A percentile compares a stretch with the other conserved stretches of the same genome.
Evolutionary conservation across 35 echinoderm and acorn worm species (phyloP).

Genomic region (Apostichopus californicus): DNA sequence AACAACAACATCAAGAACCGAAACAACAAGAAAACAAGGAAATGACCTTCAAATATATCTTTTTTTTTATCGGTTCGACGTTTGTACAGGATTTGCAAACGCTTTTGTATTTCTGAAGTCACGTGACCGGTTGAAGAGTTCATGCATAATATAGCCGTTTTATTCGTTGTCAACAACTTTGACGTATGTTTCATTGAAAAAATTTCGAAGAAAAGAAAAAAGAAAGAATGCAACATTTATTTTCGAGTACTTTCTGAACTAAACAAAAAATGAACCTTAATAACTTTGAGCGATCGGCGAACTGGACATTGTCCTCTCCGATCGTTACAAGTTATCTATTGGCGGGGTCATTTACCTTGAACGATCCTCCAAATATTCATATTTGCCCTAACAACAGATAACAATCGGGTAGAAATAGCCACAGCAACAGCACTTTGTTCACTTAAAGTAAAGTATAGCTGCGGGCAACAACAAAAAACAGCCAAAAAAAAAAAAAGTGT

Average conservation of each 20-base stretch:
- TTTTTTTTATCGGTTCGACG: not conserved
- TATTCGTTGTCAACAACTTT: too few species aligned
- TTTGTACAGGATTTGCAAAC: not conserved
- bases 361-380: not conserved
- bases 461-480: not conserved
- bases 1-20: too few species aligned
- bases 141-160: too few species aligned
- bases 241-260: too few species aligned
- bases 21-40: too few species aligned
- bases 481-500: not conserved
- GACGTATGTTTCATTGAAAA: too few species aligned
- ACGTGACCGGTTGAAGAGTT: not conserved
- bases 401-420: not conserved
- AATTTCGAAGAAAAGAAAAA: too few species aligned
- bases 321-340: too few species aligned
- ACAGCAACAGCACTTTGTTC: not conserved
- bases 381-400: not conserved
- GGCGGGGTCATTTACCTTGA: not conserved
- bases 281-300: too few species aligned
- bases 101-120: not conserved
- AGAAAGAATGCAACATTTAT: too few species aligned
- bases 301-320: too few species aligned
- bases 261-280: too few species aligned
- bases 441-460: conserved; percentile 1
- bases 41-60: not conserved